Base-by-base conservation (phyloP, 2,113 vertebrate genomes). In the Brachyhypopomus occidentalis region DNA sequence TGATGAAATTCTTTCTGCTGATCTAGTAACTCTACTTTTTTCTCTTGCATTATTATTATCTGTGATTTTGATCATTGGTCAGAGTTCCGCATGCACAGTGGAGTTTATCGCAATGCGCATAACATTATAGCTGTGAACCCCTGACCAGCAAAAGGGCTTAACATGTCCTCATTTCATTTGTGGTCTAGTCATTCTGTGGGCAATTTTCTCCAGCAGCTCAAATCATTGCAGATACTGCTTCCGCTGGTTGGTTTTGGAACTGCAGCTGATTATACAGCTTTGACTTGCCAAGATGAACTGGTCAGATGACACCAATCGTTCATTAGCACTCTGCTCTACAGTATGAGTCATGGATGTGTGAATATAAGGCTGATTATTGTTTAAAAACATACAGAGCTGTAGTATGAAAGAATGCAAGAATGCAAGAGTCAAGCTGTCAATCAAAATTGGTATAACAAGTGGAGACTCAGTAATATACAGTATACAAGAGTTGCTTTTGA, bases 151-250 rank as follows among this genome's bases (percentile, higher is more conserved):
- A 30, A 75, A 69, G 72, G 77, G 55, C 56, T 79, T 63, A 9
- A 56, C 45, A 84, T 84, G 72, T 64, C 72, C 82, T 76, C 56
- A 58, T n/a, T 23, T 56, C 66, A 76, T 75, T 63, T 52, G 38
- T 83, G 72, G 58, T 70, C 66, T 55, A 59, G 52, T 78, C 22
- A 22, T 38, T 77, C 58, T 66, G 60, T 77, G 36, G 60, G 58
- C 58, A 52, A 64, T 25, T 23, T 7, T 63, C 74, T 25, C n/a
- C 52, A 78, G 22, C 76, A 66, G 41, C 60, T 77, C 55, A 6
- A 14, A 55, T 63, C 62, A 34, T 52, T 14, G 45, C 45, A 52
- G 12, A 52, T 52, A 52, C 27, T 36, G 41, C 25, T 55, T 5
- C 20, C 62, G 30, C 79, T 56, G 78, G 77, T 86, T 63, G 70